A percentile compares a stretch with the other conserved stretches of the same genome.
These are phyloP conservation scores for Zosterops japonicus DNA, from an alignment of 2,113 vertebrate species.

Conservation along the genomic window DNA sequence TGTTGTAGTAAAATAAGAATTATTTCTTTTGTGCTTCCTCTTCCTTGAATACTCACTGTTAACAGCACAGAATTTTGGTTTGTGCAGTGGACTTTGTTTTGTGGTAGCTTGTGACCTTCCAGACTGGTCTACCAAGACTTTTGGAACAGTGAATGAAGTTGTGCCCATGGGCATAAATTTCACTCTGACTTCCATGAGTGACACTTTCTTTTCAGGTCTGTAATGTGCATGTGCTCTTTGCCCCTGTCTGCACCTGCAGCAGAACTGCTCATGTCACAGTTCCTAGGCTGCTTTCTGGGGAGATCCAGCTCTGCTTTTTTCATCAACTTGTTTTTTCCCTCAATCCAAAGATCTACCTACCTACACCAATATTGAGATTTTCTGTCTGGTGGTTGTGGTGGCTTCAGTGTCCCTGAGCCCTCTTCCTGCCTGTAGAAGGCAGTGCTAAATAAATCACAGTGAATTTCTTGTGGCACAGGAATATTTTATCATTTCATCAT, in stretches of 20 bases:
- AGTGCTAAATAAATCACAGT: not conserved
- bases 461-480: not conserved
- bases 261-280: not conserved
- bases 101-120: not conserved
- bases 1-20: not conserved
- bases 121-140: not conserved
- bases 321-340: not conserved
- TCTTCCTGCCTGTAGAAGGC: not conserved
- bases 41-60: not conserved
- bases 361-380: not conserved
- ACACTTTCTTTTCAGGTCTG: not conserved
- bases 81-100: not conserved
- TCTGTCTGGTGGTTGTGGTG: not conserved
- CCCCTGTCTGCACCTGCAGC: not conserved
- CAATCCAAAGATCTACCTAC: rapidly evolving
- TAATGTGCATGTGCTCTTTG: not conserved
- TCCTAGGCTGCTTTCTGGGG: not conserved
- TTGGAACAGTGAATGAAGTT: not conserved
- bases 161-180: not conserved
- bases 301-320: not conserved
- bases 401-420: not conserved
- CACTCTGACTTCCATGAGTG: not conserved
- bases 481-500: not conserved
- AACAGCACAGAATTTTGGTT: not conserved
- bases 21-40: not conserved